A percentile compares a stretch with the other conserved stretches of the same genome.
Conservation (phyloP, 2,888 invertebrate species). For the Phaonia tiefii region DNA sequence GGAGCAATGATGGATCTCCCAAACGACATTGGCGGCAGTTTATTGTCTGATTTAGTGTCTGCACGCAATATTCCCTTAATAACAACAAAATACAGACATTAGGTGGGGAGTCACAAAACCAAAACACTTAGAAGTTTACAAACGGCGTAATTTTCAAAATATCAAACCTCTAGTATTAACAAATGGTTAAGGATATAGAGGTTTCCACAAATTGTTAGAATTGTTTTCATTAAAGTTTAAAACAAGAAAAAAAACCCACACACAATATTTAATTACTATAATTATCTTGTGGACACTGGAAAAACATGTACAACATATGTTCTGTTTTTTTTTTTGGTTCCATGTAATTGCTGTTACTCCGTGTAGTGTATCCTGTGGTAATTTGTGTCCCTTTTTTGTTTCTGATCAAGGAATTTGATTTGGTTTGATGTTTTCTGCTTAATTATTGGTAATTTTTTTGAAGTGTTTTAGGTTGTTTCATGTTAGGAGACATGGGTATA, state of each 20-base stretch:
- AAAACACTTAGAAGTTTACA: not conserved
- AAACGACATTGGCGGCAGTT: constrained; percentile 63
- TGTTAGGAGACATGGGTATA: not conserved
- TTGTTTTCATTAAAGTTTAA: not conserved
- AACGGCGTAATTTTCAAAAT: not conserved
- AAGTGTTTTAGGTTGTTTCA: constrained; percentile 1
- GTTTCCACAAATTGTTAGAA: too few relatives aligned
- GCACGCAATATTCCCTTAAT: constrained; percentile 64
- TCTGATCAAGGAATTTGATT: not conserved
- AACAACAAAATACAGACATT: not conserved
- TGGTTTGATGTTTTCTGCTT: constrained; percentile 8
- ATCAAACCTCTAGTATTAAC: not conserved
- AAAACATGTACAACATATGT: constrained; percentile 20
- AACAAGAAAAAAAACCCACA: too few relatives aligned
- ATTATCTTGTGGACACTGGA: constrained; percentile 1
- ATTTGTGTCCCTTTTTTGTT: constrained; percentile 19
- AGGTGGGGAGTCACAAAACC: not conserved
- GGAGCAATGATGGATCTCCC: constrained; percentile 33
- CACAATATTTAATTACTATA: constrained; percentile 2
- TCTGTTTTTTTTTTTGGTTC: not conserved
- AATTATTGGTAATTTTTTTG: constrained; percentile 25
- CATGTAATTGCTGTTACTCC: not conserved
- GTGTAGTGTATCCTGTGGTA: constrained; percentile 11
- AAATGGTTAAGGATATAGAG: not conserved
- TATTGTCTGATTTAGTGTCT: constrained; percentile 67